Percentiles rank a stretch among this genome's conserved stretches.
Conservation (phyloP, 2,113 vertebrate genomes). For the Limanda limanda region DNA sequence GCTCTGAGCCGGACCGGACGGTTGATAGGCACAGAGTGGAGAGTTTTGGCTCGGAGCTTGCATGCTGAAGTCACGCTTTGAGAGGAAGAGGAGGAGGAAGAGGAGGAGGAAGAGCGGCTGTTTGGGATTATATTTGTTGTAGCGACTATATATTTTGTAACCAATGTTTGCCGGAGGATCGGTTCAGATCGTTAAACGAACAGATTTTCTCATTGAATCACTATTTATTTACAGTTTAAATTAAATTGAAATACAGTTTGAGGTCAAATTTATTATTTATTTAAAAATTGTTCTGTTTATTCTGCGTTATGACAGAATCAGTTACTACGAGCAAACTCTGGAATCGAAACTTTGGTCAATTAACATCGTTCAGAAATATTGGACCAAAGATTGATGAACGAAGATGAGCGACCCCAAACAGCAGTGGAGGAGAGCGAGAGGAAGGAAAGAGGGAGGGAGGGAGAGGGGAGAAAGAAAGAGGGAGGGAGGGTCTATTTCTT, state of each 20-base stretch:
- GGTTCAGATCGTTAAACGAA: background rate
- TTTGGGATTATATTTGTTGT: slow-evolving; percentile 41
- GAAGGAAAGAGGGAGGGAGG: slow-evolving; percentile 52
- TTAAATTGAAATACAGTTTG: background rate
- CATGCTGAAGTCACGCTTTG: slow-evolving; percentile 91
- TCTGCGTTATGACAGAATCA: slow-evolving; percentile 18
- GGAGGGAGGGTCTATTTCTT: slow-evolving; percentile 88
- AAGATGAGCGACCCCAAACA: slow-evolving; percentile 53
- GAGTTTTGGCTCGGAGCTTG: slow-evolving; percentile 94
- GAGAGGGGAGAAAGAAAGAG: slow-evolving; percentile 51
- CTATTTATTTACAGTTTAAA: background rate
- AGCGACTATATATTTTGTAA: background rate
- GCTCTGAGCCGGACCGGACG: slow-evolving; percentile 87
- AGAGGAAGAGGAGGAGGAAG: slow-evolving; percentile 26
- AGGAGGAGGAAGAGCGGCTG: slow-evolving; percentile 31
- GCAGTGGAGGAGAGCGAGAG: slow-evolving; percentile 39
- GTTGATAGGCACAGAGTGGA: slow-evolving; percentile 93
- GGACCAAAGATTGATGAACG: slow-evolving; percentile 1
- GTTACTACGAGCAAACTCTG: slow-evolving; percentile 41
- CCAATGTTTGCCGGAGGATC: background rate
- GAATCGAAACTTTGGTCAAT: background rate
- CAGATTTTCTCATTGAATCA: background rate
- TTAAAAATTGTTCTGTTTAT: background rate
- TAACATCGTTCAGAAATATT: slow-evolving; percentile 28
- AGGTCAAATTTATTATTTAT: background rate